Conservation (phyloP, 2,797 vertebrate genomes). For the Glyptemys insculpta region DNA sequence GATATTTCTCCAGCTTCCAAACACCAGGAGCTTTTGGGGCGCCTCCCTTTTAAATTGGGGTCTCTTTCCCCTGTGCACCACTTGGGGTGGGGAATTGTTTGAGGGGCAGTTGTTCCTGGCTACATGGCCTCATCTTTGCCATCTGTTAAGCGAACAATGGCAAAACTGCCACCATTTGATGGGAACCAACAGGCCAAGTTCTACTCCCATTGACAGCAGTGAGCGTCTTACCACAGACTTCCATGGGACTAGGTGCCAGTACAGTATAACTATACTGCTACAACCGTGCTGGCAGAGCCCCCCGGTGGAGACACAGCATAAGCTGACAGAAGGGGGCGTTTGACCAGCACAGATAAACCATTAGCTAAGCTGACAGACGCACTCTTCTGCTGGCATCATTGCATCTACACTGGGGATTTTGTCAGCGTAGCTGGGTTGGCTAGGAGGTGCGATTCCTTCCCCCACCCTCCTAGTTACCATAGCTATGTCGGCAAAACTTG, state of each 20-base stretch:
- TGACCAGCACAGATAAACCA: not conserved
- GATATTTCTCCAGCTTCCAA: not conserved
- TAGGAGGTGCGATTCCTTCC: too few relatives aligned
- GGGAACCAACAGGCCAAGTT: not conserved
- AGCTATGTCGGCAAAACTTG: not conserved
- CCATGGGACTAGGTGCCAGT: too few relatives aligned
- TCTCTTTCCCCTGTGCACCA: rapidly evolving
- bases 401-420: too few relatives aligned
- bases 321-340: not conserved
- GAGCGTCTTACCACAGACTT: rapidly evolving
- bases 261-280: not conserved
- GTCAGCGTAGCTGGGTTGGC: too few relatives aligned
- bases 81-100: not conserved
- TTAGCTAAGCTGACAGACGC: not conserved
- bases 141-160: not conserved
- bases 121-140: not conserved
- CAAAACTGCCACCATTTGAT: not conserved
- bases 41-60: rapidly evolving
- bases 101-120: not conserved
- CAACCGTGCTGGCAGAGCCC: not conserved
- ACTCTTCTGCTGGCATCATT: too few relatives aligned
- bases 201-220: not conserved
- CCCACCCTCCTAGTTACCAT: too few relatives aligned
- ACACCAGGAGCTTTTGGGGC: not conserved
- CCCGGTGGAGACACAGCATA: not conserved